Conservation (phyloP, 2,888 invertebrate genomes). For the Empis livida region DNA sequence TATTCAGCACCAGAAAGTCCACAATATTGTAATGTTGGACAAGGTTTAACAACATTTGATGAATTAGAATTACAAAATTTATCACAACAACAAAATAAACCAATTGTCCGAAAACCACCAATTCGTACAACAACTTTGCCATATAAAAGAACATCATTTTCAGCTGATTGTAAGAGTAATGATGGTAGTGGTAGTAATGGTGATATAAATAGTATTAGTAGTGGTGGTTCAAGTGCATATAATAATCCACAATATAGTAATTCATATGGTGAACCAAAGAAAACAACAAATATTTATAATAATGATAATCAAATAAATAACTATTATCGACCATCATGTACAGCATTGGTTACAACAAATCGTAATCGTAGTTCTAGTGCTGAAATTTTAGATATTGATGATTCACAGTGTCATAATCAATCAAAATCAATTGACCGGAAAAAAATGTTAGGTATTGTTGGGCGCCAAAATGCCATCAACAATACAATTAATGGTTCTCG, state of each 20-base stretch:
- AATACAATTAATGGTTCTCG: too few relatives aligned
- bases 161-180: neutral
- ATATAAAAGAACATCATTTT: slow-evolving; percentile 8
- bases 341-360: slow-evolving; percentile 4
- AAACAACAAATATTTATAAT: too few relatives aligned
- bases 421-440: slow-evolving; percentile 3
- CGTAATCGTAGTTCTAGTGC: slow-evolving; percentile 30
- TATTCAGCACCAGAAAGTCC: slow-evolving; percentile 33
- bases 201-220: too few relatives aligned
- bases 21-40: slow-evolving; percentile 20
- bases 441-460: slow-evolving; percentile 14
- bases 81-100: neutral
- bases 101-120: slow-evolving; percentile 12
- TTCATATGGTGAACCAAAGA: too few relatives aligned
- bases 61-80: slow-evolving; percentile 1
- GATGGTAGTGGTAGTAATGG: too few relatives aligned
- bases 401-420: slow-evolving; percentile 4
- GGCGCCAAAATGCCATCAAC: slow-evolving; percentile 25
- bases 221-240: too few relatives aligned
- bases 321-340: too few relatives aligned
- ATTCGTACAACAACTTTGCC: slow-evolving; percentile 8
- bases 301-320: slow-evolving; percentile 12
- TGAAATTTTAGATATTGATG: slow-evolving; percentile 29
- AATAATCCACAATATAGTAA: too few relatives aligned
- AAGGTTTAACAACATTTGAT: slow-evolving; percentile 19